phyloP scores from a whole-genome alignment of 1,140 invertebrate species.

The Telenomus remus region DNA sequence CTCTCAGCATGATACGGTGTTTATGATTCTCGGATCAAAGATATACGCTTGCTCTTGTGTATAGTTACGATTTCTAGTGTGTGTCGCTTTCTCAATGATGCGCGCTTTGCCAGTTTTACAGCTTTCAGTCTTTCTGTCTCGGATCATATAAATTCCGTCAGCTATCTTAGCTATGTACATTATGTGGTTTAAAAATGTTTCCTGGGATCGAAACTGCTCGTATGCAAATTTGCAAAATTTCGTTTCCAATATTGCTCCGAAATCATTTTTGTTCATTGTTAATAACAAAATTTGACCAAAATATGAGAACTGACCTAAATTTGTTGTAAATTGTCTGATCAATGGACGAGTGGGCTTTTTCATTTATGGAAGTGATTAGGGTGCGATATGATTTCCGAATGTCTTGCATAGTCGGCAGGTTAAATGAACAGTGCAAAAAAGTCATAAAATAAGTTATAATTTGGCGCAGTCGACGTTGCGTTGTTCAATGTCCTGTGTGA shows the following conservation, averaged over 20 bases:
- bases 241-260: too few relatives aligned
- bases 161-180: conserved; percentile 29
- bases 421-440: conserved; percentile 76
- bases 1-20: conserved; percentile 69
- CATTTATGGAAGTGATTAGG: conserved; percentile 71
- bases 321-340: too few relatives aligned
- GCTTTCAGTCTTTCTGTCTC: conserved; percentile 45
- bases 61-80: conserved; percentile 56
- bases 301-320: too few relatives aligned
- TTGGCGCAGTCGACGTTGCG: conserved; percentile 73
- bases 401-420: conserved; percentile 68
- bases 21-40: conserved; percentile 61
- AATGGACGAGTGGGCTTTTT: conserved; percentile 13
- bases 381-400: conserved; percentile 74
- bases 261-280: too few relatives aligned
- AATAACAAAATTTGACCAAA: too few relatives aligned
- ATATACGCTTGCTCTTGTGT: conserved; percentile 55
- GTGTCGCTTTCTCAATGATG: conserved; percentile 44
- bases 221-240: conserved; percentile 1
- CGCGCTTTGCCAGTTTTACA: conserved; percentile 45
- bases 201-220: not conserved
- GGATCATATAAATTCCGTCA: conserved; percentile 51
- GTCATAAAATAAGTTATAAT: conserved; percentile 77
- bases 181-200: conserved; percentile 21
- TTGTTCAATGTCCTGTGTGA: conserved; percentile 76